Evolutionary conservation across 1,140 invertebrate species (phyloP).

Genomic region (Eubasilissa regina): DNA sequence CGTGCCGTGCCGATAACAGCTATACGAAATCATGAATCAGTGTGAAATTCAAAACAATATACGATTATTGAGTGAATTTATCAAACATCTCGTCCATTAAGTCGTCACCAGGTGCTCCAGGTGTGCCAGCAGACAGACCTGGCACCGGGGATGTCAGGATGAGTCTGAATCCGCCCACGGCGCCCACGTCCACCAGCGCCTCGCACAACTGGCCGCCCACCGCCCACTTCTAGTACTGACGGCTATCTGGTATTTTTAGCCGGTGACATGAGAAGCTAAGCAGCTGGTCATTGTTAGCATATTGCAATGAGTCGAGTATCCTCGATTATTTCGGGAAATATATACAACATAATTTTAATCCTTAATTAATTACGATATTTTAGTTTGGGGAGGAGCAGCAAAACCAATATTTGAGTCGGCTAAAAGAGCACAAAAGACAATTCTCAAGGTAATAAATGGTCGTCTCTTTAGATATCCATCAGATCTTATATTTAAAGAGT

Average conservation of each 20-base stretch:
- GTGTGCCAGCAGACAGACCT: background rate
- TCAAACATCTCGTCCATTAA: background rate
- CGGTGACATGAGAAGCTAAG: background rate
- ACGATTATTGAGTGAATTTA: slow-evolving; percentile 2
- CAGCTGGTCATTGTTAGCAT: background rate
- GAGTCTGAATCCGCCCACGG: background rate
- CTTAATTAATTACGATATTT: too few species aligned
- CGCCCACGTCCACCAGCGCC: background rate
- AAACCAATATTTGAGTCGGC: too few species aligned
- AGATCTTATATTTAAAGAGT: too few species aligned
- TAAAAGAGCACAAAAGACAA: too few species aligned
- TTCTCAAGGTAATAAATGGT: too few species aligned
- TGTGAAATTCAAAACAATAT: too few species aligned
- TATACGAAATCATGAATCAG: background rate
- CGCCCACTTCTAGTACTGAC: background rate
- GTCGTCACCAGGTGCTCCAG: background rate
- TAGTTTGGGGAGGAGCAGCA: too few species aligned
- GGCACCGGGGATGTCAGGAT: background rate
- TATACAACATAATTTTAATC: too few species aligned
- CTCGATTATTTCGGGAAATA: too few species aligned
- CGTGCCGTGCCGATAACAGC: too few species aligned
- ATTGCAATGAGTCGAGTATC: background rate
- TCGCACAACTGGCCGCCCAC: background rate
- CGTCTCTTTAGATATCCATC: too few species aligned
- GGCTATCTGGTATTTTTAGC: slow-evolving; percentile 1